Evolutionary conservation across 2,888 invertebrate species (phyloP), one percentile per base, ranked within the genome.

Genomic region (Limnephilus auricula): DNA sequence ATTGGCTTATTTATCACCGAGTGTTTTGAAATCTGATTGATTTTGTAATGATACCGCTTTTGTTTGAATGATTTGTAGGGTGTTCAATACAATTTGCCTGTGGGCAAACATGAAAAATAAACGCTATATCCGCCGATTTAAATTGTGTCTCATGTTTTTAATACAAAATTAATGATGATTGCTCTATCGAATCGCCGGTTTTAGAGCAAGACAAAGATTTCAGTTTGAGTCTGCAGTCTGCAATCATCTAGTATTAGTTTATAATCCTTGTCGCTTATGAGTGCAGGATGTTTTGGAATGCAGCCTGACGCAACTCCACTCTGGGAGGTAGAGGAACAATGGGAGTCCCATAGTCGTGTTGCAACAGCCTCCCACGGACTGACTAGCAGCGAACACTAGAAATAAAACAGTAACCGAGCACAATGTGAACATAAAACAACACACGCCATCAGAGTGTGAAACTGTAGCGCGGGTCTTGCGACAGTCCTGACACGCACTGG

Each of bases 401-500:
- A n/a, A 84, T 30, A 25, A 32, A 83, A 37, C 37, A 83, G 32
- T 83, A 88, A 40, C 89, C 31, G 89, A 79, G 65, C 85, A 89
- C 89, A 91, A 83, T 80, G 87, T 87, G 86, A 79, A 87, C 87
- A 90, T 79, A 90, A 90, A 92, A 89, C 90, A 92, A 79, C 83
- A 89, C 92, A 90, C 89, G 92, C 90, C 90, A 91, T 92, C 89
- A 90, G 91, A 92, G 91, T 91, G 91, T 91, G 92, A 92, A 90
- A 92, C 87, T 90, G 91, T 92, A 91, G 50, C 89, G 84, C 40
- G 79, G 30, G 13, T 89, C 80, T 89, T 89, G 80, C 89, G 80
- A 79, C 89, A 89, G 87, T 37, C 79, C 31, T 80, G 30, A 80
- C 89, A 89, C 89, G 89, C 89, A 89, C 89, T 78, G 87, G 79